These are phyloP conservation scores for Iselma pallidipennis DNA, from an alignment of 2,888 invertebrate genomes.

Conservation along the genomic window DNA sequence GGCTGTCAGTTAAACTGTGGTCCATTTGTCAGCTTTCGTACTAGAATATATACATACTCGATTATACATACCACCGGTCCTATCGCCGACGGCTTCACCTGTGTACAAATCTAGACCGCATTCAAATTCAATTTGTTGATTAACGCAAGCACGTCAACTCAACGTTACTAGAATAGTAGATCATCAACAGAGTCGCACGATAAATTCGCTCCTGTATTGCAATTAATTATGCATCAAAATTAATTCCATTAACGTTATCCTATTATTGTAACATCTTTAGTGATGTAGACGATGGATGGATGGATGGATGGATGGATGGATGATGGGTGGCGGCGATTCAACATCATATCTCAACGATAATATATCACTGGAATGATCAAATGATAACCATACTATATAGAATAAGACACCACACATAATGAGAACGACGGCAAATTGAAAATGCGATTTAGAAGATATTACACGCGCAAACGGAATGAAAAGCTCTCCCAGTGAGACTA, in stretches of 20 bases:
- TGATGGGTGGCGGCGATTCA: too few species aligned
- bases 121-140: conserved; percentile 48
- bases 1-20: conserved; percentile 26
- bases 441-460: conserved; percentile 27
- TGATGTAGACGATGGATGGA: not conserved
- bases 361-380: not conserved
- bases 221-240: conserved; percentile 45
- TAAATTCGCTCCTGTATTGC: conserved; percentile 30
- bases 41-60: conserved; percentile 29
- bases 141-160: conserved; percentile 44
- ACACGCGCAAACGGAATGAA: conserved; percentile 11
- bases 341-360: not conserved
- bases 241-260: conserved; percentile 43
- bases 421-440: conserved; percentile 21
- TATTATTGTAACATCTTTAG: conserved; percentile 38
- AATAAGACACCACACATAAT: not conserved
- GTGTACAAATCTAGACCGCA: conserved; percentile 35
- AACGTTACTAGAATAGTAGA: conserved; percentile 45
- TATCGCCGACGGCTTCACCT: conserved; percentile 33
- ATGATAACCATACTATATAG: not conserved
- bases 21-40: conserved; percentile 30
- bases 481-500: conserved; percentile 5
- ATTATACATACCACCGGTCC: conserved; percentile 23
- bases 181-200: conserved; percentile 36
- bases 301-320: not conserved